Base-by-base conservation (phyloP, 2,888 invertebrate species). In the Homarus gammarus region DNA sequence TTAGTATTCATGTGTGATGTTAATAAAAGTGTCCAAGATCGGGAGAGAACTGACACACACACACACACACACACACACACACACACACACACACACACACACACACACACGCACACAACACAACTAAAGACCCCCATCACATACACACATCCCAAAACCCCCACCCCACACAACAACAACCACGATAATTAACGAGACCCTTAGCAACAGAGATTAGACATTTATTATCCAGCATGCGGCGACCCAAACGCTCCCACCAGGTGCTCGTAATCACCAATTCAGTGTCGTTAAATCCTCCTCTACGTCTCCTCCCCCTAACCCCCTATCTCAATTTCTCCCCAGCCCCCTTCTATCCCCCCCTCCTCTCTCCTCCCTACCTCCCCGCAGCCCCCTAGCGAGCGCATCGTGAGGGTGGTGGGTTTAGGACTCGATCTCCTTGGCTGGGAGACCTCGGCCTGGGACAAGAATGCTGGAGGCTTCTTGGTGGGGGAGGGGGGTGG, bases 61-160 rank as follows among this genome's bases (percentile, higher is more conserved):
- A 44, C 49, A 78, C 44, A 77, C 49, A 40, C 38, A 78, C 44
- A 78, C 78, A 78, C 49, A 68, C 68, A 68, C 68, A 68, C 68
- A 68, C 68, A 68, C 68, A 68, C 68, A 68, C 68, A 68, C 68
- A 68, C 8, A 68, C 68, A 68, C 68, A 68, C 18, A 68, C 31
- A 68, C 31, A 68, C 5, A 68, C 31, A 68, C 31, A 56, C 18
- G 18, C n/a, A 10, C 44, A 49, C 12, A 6, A 49, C 6, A 49
- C 12, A 12, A 49, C 10, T 10, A 49, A 49, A 10, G 44, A 49
- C 12, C 44, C 10, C 44, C 44, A 49, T 49, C 44, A 44, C 6
- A 44, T 44, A 44, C 12, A 44, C 44, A 44, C 44, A n/a, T 44
- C 44, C 12, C 12, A 5, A 44, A 44, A 44, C 5, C 12, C 44